These are phyloP conservation scores for Chlamydotis undulata DNA, from an alignment of 2,113 vertebrate genomes.

Conservation along the genomic window DNA sequence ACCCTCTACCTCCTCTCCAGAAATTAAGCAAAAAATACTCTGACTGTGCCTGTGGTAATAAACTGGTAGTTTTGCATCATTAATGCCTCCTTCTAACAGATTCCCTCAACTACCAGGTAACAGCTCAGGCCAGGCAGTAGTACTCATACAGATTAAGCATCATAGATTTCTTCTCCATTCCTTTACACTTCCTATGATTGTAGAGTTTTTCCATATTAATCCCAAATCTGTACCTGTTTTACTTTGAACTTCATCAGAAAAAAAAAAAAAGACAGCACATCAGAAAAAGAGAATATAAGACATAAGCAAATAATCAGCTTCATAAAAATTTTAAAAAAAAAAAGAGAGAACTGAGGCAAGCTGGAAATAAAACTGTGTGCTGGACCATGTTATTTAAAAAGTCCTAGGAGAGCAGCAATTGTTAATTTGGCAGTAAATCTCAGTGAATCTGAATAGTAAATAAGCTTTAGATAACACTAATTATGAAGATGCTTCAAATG, in stretches of 20 bases:
- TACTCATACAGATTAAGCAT: not conserved
- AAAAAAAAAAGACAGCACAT: not conserved
- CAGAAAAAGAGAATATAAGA: not conserved
- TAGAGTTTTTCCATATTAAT: not conserved
- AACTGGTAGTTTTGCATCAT: not conserved
- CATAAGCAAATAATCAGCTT: not conserved
- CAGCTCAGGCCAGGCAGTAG: not conserved
- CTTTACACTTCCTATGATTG: not conserved
- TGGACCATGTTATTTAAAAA: constrained; percentile 26
- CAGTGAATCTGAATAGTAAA: constrained; percentile 70
- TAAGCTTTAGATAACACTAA: constrained; percentile 73
- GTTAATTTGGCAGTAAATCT: constrained; percentile 43
- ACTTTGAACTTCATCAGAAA: not conserved
- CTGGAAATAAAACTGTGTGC: not conserved
- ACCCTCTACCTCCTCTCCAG: not conserved
- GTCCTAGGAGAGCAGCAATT: constrained; percentile 32
- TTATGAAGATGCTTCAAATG: constrained; percentile 65
- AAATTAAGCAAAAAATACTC: not conserved
- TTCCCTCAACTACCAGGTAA: not conserved
- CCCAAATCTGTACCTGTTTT: not conserved
- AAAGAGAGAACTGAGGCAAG: not conserved
- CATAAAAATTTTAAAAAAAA: not conserved
- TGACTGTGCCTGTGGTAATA: not conserved
- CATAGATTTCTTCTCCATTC: not conserved
- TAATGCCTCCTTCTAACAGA: not conserved